Percentiles rank a stretch among this genome's conserved stretches.
phyloP scores from a whole-genome alignment of 2,113 vertebrate species.

The Malurus cyaneus region DNA sequence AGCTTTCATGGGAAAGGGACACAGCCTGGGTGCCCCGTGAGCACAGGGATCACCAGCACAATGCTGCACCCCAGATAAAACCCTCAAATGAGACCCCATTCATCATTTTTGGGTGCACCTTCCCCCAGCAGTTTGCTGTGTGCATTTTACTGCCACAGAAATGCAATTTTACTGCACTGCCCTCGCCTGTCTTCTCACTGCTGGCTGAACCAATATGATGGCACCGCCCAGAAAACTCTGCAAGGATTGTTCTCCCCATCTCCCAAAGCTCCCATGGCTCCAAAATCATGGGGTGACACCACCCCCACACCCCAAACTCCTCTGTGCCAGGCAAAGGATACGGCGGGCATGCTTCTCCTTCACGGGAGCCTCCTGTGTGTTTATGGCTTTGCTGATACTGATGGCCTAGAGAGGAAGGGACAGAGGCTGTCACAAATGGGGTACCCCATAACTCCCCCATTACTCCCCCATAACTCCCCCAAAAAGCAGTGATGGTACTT shows the following conservation, averaged over 20 bases:
- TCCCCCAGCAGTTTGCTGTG: background rate
- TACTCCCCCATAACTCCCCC: rapidly evolving
- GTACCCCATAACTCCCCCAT: rapidly evolving
- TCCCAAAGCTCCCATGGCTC: background rate
- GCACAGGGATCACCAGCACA: rapidly evolving
- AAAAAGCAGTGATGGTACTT: rapidly evolving
- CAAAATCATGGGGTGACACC: background rate
- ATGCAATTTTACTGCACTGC: background rate
- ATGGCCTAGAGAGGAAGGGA: conserved; percentile 76
- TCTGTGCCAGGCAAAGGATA: conserved; percentile 79
- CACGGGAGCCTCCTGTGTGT: conserved; percentile 86
- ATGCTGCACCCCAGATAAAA: background rate
- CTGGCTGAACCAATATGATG: rapidly evolving
- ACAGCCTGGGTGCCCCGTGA: rapidly evolving
- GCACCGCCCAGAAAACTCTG: background rate
- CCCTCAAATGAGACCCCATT: rapidly evolving
- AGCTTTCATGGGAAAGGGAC: background rate
- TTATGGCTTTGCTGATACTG: conserved; percentile 99
- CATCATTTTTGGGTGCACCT: background rate
- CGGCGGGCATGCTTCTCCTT: conserved; percentile 97
- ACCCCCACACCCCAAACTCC: background rate
- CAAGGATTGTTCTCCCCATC: rapidly evolving
- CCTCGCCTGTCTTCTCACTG: background rate
- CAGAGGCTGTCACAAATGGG: background rate
- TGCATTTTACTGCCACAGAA: background rate